These are phyloP conservation scores for Halictus ligatus DNA, from an alignment of 2,888 invertebrate species.

Conservation along the genomic window DNA sequence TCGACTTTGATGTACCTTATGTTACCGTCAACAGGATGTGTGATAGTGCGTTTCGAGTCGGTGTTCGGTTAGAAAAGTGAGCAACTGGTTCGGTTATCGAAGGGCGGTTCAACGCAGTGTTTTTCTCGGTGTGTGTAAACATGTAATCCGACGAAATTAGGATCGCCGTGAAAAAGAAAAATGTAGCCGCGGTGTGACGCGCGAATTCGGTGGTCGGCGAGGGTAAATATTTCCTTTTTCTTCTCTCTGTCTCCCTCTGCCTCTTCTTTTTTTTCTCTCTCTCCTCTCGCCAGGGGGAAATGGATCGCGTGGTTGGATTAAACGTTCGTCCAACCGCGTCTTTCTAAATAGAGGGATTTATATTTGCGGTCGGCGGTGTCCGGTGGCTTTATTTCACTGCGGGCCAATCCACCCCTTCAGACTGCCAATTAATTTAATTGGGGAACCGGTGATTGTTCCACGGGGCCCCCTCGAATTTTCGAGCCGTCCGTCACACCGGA, in stretches of 20 bases:
- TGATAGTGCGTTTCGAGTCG: not conserved
- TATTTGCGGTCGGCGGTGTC: constrained; percentile 38
- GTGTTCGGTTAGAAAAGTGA: not conserved
- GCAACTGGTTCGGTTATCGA: not conserved
- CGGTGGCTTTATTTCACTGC: constrained; percentile 42
- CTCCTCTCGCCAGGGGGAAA: not conserved
- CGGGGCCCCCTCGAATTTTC: constrained; percentile 23
- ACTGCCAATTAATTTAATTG: constrained; percentile 68
- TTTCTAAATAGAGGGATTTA: constrained; percentile 38
- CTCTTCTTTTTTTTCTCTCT: not conserved
- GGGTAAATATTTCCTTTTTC: not conserved
- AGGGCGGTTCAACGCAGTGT: not conserved
- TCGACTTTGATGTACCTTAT: too few relatives aligned
- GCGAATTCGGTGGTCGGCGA: not conserved
- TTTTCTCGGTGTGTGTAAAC: not conserved
- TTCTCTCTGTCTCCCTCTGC: not conserved
- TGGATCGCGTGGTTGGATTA: constrained; percentile 19
- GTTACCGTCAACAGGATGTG: not conserved
- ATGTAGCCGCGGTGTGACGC: not conserved
- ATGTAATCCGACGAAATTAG: not conserved
- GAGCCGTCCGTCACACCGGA: not conserved
- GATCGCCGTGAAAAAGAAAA: not conserved
- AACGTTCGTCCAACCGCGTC: constrained; percentile 15
- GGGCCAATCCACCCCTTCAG: constrained; percentile 31
- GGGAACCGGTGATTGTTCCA: constrained; percentile 58